Conservation (phyloP, 1,140 invertebrate species). For the Heliconius eleuchia region DNA sequence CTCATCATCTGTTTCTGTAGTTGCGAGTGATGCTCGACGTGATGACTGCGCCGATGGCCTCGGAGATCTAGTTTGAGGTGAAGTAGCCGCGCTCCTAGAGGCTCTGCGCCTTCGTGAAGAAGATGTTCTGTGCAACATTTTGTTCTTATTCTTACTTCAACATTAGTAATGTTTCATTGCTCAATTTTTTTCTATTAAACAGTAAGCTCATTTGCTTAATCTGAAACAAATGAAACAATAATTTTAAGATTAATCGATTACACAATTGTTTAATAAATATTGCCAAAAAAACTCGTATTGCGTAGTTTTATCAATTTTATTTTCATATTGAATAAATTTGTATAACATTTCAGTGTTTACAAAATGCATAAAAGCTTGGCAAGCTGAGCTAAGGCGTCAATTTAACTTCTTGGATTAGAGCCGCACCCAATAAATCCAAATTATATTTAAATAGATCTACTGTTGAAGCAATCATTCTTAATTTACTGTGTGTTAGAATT, state of each 20-base stretch:
- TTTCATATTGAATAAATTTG: not conserved
- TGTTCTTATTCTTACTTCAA: conserved; percentile 23
- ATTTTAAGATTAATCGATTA: not conserved
- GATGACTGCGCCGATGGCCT: conserved; percentile 75
- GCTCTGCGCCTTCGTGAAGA: conserved; percentile 85
- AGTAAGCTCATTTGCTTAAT: not conserved
- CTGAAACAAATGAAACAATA: conserved; percentile 36
- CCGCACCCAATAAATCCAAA: conserved; percentile 33
- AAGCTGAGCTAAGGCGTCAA: conserved; percentile 31
- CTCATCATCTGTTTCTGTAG: conserved; percentile 75
- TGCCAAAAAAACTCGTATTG: too few relatives aligned
- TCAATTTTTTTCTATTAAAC: not conserved
- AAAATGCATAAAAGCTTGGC: conserved; percentile 26
- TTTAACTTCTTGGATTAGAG: conserved; percentile 31
- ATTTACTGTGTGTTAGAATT: conserved; percentile 23
- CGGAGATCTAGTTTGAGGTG: conserved; percentile 81
- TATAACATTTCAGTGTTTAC: conserved; percentile 26
- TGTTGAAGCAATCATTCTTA: conserved; percentile 30
- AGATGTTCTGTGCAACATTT: conserved; percentile 84
- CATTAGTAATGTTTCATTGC: not conserved
- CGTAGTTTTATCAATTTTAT: too few relatives aligned
- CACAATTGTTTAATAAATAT: too few relatives aligned
- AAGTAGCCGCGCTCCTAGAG: conserved; percentile 84
- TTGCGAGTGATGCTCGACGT: conserved; percentile 66
- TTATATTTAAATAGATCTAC: conserved; percentile 25